Conservation (phyloP, 2,888 invertebrate genomes). For the Netelia virgata region DNA sequence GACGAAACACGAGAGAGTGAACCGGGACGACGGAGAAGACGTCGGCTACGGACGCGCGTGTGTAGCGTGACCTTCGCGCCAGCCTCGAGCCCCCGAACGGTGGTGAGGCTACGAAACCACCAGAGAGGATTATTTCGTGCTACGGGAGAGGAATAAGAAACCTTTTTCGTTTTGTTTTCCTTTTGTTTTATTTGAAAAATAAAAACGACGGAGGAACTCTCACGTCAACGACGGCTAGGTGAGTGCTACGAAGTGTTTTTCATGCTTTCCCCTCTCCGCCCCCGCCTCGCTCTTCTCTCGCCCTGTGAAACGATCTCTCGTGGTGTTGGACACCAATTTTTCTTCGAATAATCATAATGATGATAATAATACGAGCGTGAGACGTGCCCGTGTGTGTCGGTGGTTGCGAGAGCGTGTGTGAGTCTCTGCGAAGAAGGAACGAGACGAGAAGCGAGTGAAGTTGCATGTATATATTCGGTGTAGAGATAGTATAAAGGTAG, state of each 20-base stretch:
- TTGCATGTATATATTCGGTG: not conserved
- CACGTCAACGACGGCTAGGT: slow-evolving; percentile 44
- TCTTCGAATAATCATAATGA: slow-evolving; percentile 7
- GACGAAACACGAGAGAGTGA: not conserved
- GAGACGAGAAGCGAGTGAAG: slow-evolving; percentile 38
- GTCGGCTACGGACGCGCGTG: slow-evolving; percentile 69
- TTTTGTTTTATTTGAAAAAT: not conserved
- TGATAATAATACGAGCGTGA: slow-evolving; percentile 9
- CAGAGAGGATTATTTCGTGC: slow-evolving; percentile 26
- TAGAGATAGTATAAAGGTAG: slow-evolving; percentile 1
- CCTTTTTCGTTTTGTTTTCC: not conserved
- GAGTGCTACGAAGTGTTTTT: slow-evolving; percentile 48
- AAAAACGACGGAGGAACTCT: slow-evolving; percentile 7
- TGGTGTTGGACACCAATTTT: not conserved
- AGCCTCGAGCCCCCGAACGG: slow-evolving; percentile 50
- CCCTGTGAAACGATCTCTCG: not conserved
- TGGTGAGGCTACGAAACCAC: slow-evolving; percentile 48
- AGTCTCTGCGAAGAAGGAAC: slow-evolving; percentile 59
- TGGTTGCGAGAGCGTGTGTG: slow-evolving; percentile 71
- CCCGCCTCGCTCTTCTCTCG: not conserved
- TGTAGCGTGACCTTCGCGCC: slow-evolving; percentile 70
- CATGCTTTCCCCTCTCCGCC: not conserved
- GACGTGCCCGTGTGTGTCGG: not conserved
- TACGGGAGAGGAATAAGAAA: not conserved
- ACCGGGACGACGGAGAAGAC: slow-evolving; percentile 67